Base-by-base conservation (phyloP, 2,113 vertebrate genomes). In the Apteryx owenii region DNA sequence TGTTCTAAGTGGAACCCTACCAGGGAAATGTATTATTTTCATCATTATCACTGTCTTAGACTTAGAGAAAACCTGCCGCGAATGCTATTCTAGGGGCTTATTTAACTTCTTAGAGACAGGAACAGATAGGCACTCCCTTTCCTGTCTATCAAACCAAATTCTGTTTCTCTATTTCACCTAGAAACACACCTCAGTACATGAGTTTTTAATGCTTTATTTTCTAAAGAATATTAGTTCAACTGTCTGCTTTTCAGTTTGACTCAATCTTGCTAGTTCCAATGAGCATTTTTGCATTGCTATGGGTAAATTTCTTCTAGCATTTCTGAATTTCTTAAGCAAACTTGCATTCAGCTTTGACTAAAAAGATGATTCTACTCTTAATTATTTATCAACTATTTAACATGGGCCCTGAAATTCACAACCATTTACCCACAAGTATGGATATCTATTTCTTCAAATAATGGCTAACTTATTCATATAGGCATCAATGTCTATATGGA, bases 1-100 rank as follows among this genome's bases (percentile, higher is more conserved):
- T 96, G 97, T 97, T 96, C 96, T 95, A 68, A 93, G 93, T 81
- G 95, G 95, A 97, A 84, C 85, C 89, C 85, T 92, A 94, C 95
- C 96, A 88, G 92, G 91, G 87, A 96, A 90, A 83, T 31, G 56
- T 73, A 78, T 97, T 96, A 94, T 89, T 95, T 22, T 94, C 86
- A 84, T 95, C 94, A 90, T 93, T 97, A 95, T 88, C 76, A 56
- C 94, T 87, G 92, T 95, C 93, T 96, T 50, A 82, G 71, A 66
- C 88, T 69, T 50, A 23, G 80, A 82, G 88, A 68, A 95, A 90
- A 53, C 93, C 93, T 93, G 84, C 86, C 0, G 46, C 0, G 64
- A 93, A 60, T 80, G 60, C 68, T 81, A 54, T 53, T 92, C 71
- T 71, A 54, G 40, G 18, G 56, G 70, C 53, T 87, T 96, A 96